Base-by-base conservation (phyloP, 2,113 vertebrate genomes). In the Motacilla alba region DNA sequence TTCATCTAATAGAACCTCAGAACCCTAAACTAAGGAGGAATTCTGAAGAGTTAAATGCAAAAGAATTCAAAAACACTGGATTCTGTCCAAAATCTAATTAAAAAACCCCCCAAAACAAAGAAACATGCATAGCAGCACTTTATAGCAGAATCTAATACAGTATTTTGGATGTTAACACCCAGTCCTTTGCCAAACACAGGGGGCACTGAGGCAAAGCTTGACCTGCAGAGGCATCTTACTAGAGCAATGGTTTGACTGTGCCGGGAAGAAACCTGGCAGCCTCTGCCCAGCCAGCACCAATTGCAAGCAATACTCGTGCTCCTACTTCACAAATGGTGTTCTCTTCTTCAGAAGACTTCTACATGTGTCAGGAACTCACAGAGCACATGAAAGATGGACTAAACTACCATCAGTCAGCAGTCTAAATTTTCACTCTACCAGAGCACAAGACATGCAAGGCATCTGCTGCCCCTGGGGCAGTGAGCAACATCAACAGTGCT, bases 311-410 rank as follows among this genome's bases (percentile, higher is more conserved):
- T 4, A 16, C 2, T 8, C 46, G 26, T 3, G 8, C 47, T 82
- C 44, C 44, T 30, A 7, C 33, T 46, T 33, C 44, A 53, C 28
- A 63, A 87, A 67, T 6, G 9, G 0, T 3, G 7, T 0, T 14
- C 26, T 55, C 27, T 44, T 52, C 53, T 43, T 19, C 53, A 56
- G 56, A 72, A 63, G 52, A 35, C 33, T 69, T 59, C 52, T 13
- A 24, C 1, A 1, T 1, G 0, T 7, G 75, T 10, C 30, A 68
- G 62, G n/a, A 93, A 22, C 14, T 82, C 27, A 31, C n/a, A 43
- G 47, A 72, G 14, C 49, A 72, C 52, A 17, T 1, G 5, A 56
- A 83, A 83, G 39, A 60, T 1, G 10, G 41, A 33, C 67, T 37
- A 16, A 55, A 35, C 18, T 31, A 30, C 46, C 20, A 13, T 13